Base-by-base conservation (phyloP, 2,113 vertebrate species). In the Burhinus bistriatus region DNA sequence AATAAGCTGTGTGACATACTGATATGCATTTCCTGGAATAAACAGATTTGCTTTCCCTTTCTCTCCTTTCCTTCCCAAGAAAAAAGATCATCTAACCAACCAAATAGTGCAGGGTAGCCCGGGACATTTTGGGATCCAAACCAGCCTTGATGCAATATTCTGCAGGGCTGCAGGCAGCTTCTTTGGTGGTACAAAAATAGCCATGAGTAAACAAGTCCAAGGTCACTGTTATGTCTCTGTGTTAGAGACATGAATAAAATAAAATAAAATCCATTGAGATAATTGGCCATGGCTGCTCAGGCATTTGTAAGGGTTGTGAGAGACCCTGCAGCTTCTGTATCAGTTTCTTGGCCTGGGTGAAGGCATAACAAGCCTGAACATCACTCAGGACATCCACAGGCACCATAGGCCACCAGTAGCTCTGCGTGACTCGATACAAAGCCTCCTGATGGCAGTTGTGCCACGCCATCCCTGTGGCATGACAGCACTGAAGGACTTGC, bases 401-500 rank as follows among this genome's bases (percentile, higher is more conserved):
- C 32, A 55, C 13, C 42, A 52, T 0, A n/a, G 34, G 34, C 18
- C 54, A 87, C 58, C 51, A 36, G 52, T 1, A 55, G 36, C 42
- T 84, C 32, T 70, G 69, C 0, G 0, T 6, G 11, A 75, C 27
- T 78, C 1, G 0, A 12, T 27, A 34, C 42, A 62, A 84, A 92
- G 57, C 42, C 44, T 72, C 58, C 61, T 36, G 36, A 34, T 34
- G 40, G 69, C 9, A 36, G 32, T 40, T 0, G 0, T 54, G 59
- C 51, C 47, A 42, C 44, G 14, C 36, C 19, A 34, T 16, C 42
- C 32, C 36, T 2, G 34, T 2, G 2, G 85, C 26, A 23, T 2
- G 20, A 64, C 30, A 32, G 54, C 0, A 0, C 32, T 36, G 49
- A 70, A 55, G 64, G 19, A 55, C 8, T 18, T 9, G 5, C 0